Conservation (phyloP, 2,113 vertebrate species). For the Melanerpes aurifrons region DNA sequence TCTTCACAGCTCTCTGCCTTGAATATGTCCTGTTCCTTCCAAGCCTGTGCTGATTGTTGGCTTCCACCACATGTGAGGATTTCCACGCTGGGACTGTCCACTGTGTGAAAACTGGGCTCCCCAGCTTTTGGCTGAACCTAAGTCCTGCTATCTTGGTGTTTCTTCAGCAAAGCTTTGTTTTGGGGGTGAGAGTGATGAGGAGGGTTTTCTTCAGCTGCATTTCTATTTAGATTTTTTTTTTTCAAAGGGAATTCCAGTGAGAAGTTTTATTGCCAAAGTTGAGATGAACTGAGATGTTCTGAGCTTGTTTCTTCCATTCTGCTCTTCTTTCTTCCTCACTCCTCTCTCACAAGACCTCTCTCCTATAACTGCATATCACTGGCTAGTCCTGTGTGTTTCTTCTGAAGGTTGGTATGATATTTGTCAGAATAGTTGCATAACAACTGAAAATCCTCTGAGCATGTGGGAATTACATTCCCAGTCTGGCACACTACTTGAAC, state of each 20-base stretch:
- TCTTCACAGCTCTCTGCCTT: not conserved
- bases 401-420: not conserved
- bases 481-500: not conserved
- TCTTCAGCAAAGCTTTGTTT: not conserved
- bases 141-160: not conserved
- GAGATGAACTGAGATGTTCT: not conserved
- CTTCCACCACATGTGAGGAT: accelerated
- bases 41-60: accelerated
- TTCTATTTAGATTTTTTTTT: not conserved
- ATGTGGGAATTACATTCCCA: not conserved
- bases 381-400: not conserved
- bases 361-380: not conserved
- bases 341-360: not conserved
- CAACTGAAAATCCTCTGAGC: not conserved
- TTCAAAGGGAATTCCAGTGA: not conserved
- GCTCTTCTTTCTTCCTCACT: not conserved
- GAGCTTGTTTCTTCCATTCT: not conserved
- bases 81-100: not conserved
- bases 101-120: not conserved
- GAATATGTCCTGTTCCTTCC: accelerated
- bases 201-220: not conserved
- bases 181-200: too few relatives aligned
- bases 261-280: not conserved
- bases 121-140: not conserved
- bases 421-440: not conserved